Percentiles rank a stretch among this genome's conserved stretches.
Conservation (phyloP, 2,888 invertebrate genomes). For the Litoditis marina region DNA sequence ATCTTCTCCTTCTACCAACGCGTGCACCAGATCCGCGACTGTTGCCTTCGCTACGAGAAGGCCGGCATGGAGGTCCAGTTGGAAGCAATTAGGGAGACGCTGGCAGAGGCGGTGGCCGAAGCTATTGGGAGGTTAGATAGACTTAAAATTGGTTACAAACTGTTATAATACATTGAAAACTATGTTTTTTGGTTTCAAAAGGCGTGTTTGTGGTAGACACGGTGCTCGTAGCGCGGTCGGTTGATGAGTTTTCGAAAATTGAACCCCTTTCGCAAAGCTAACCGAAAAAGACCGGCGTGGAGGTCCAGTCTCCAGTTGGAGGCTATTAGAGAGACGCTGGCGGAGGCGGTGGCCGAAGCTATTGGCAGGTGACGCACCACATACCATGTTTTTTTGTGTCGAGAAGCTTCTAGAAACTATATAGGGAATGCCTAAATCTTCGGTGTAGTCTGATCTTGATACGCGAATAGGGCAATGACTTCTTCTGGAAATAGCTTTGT, state of each 20-base stretch:
- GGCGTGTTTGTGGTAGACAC: too few species aligned
- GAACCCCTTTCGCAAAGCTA: too few species aligned
- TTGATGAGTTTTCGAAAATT: too few species aligned
- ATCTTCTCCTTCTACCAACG: conserved; percentile 1
- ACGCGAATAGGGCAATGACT: too few species aligned
- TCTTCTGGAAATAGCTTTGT: too few species aligned
- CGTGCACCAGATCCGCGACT: conserved; percentile 9
- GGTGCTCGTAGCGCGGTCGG: too few species aligned
- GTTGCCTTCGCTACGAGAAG: conserved; percentile 17
- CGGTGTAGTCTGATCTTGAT: too few species aligned
- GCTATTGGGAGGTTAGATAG: conserved; percentile 16
- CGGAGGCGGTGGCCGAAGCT: conserved; percentile 16
- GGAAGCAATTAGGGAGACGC: conserved; percentile 12
- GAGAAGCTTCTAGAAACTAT: too few species aligned
- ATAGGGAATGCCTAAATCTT: too few species aligned
- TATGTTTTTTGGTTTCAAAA: too few species aligned
- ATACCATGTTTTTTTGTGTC: too few species aligned
- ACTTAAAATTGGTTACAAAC: not conserved
- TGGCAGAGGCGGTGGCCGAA: conserved; percentile 18
- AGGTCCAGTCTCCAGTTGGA: conserved; percentile 8
- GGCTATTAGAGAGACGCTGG: conserved; percentile 15
- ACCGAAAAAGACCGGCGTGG: conserved; percentile 18
- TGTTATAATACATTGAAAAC: not conserved
- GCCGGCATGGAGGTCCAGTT: conserved; percentile 14
- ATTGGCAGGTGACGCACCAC: conserved; percentile 15